These are phyloP conservation scores for Netelia fuscicornis DNA, from an alignment of 2,888 invertebrate genomes.

Conservation along the genomic window DNA sequence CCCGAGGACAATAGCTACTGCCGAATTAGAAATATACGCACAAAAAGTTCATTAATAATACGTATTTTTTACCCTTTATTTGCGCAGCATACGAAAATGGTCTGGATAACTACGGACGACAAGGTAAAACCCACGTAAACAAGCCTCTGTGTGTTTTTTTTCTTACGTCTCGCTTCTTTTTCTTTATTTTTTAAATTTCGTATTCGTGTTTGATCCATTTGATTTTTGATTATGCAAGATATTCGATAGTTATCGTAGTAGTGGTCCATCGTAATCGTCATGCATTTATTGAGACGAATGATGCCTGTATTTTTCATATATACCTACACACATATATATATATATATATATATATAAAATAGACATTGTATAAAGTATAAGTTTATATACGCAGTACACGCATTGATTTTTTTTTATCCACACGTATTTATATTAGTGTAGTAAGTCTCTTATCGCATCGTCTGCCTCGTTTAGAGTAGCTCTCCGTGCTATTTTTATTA, in stretches of 20 bases:
- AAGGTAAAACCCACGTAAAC: slow-evolving; percentile 78
- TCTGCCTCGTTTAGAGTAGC: slow-evolving; percentile 24
- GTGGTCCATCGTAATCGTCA: neutral
- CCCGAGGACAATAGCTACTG: slow-evolving; percentile 21
- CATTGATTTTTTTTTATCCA: neutral
- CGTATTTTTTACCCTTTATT: slow-evolving; percentile 82
- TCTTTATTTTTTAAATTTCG: slow-evolving; percentile 53
- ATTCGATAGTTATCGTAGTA: neutral
- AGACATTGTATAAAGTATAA: too few species aligned
- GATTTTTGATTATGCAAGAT: neutral
- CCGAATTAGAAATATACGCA: slow-evolving; percentile 9
- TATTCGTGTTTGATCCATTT: slow-evolving; percentile 14
- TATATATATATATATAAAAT: neutral
- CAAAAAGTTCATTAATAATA: slow-evolving; percentile 77
- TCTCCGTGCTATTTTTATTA: slow-evolving; percentile 62
- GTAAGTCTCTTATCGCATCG: slow-evolving; percentile 20
- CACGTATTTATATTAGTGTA: neutral
- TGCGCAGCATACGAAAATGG: slow-evolving; percentile 84
- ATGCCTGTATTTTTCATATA: neutral
- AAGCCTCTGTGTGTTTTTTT: slow-evolving; percentile 19
- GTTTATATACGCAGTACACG: neutral
- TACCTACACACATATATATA: neutral
- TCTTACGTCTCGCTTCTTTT: slow-evolving; percentile 53
- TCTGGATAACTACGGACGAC: slow-evolving; percentile 83
- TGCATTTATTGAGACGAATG: neutral